Evolutionary conservation across 2,888 invertebrate species (phyloP).

Genomic region (Myopa tessellatipennis): DNA sequence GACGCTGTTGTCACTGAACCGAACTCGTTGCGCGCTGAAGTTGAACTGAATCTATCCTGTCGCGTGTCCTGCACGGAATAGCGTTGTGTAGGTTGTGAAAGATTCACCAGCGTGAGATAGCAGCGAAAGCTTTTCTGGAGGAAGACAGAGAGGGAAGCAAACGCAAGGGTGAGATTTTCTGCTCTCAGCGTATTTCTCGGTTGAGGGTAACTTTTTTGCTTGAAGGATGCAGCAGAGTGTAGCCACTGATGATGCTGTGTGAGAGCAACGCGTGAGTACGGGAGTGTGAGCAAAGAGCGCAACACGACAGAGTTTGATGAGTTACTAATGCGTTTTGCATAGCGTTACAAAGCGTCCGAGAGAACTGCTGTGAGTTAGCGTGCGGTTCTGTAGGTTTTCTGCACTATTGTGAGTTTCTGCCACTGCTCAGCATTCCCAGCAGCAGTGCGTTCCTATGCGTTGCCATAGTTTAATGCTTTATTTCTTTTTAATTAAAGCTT

Average conservation of each 20-base stretch:
- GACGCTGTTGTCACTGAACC: constrained; percentile 49
- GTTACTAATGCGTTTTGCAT: background rate
- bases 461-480: no score
- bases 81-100: background rate
- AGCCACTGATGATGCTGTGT: background rate
- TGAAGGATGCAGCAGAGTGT: background rate
- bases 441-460: no score
- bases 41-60: constrained; percentile 50
- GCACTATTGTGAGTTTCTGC: background rate
- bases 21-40: constrained; percentile 59
- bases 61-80: constrained; percentile 8
- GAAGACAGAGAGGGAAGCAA: background rate
- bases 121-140: constrained; percentile 8
- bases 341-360: no score
- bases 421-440: no score
- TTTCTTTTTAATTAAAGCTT: no score
- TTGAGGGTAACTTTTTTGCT: background rate
- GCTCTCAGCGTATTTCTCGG: background rate
- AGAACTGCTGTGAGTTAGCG: no score
- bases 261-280: background rate
- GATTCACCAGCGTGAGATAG: background rate
- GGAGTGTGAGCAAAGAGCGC: background rate
- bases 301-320: background rate
- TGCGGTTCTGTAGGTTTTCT: background rate
- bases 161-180: background rate